Evolutionary conservation across 1,140 invertebrate genomes (phyloP).

Genomic region (Magallana gigas): DNA sequence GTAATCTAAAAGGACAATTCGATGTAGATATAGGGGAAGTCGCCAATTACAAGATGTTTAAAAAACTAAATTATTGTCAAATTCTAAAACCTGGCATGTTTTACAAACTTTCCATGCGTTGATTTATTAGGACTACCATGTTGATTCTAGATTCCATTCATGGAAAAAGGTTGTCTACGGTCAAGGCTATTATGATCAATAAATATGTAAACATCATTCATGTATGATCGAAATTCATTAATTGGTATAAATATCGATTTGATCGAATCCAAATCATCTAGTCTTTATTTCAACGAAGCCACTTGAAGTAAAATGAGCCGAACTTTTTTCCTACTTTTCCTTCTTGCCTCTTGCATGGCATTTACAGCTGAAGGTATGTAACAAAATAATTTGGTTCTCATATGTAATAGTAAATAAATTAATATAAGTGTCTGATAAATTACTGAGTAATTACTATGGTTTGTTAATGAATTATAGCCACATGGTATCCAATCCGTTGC

Average conservation of each 20-base stretch:
- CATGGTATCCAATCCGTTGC: not conserved
- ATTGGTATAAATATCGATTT: not conserved
- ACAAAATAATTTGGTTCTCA: too few species aligned
- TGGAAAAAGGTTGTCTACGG: not conserved
- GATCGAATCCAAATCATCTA: not conserved
- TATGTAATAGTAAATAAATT: too few species aligned
- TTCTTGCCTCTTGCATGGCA: constrained; percentile 3
- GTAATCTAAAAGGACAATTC: not conserved
- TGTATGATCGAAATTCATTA: not conserved
- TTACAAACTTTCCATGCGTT: too few species aligned
- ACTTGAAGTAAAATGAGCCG: not conserved
- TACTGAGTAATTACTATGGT: too few species aligned
- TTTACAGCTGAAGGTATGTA: constrained; percentile 14
- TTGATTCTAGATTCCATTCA: not conserved
- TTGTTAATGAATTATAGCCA: not conserved
- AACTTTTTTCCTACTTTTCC: not conserved
- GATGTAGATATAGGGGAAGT: not conserved
- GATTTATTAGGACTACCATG: too few species aligned
- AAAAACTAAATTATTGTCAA: not conserved
- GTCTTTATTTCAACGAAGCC: not conserved
- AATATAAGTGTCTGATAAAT: too few species aligned
- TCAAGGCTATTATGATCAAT: not conserved
- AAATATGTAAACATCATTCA: not conserved
- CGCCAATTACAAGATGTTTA: not conserved
- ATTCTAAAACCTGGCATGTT: too few species aligned